Evolutionary conservation across 2,113 vertebrate species (phyloP).

Genomic region (Mesocricetus auratus): DNA sequence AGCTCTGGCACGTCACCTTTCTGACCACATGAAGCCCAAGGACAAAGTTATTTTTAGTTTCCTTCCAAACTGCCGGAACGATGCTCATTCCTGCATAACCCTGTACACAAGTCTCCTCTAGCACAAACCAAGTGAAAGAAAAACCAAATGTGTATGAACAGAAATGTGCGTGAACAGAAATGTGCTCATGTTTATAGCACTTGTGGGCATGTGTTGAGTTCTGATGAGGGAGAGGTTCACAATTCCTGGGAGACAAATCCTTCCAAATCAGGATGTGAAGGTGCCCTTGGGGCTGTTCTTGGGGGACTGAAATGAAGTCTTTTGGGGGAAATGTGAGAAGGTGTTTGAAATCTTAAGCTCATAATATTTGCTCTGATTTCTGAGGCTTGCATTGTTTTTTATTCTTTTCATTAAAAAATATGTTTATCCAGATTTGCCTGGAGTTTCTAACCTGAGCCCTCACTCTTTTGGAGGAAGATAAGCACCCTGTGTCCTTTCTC

Average conservation of each 20-base stretch:
- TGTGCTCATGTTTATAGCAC: not conserved
- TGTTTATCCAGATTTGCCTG: slow-evolving; percentile 13
- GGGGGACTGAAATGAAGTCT: not conserved
- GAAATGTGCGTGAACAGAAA: not conserved
- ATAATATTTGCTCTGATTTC: not conserved
- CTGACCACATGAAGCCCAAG: slow-evolving; percentile 18
- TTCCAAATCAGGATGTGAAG: not conserved
- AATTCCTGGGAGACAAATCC: too few species aligned
- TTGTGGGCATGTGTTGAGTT: rapidly evolving
- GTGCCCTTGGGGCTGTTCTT: not conserved
- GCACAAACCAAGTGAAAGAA: slow-evolving; percentile 27
- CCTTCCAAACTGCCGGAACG: not conserved
- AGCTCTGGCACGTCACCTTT: not conserved
- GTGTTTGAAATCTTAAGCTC: not conserved
- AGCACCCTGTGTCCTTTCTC: not conserved
- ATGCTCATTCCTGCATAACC: not conserved
- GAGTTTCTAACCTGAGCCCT: not conserved
- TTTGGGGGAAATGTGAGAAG: not conserved
- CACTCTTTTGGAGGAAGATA: not conserved
- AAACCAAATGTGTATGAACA: not conserved
- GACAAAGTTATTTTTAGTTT: slow-evolving; percentile 66
- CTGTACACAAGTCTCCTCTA: slow-evolving; percentile 1
- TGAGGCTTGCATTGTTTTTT: slow-evolving; percentile 9
- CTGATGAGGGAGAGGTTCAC: not conserved
- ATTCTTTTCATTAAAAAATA: not conserved